phyloP scores from a whole-genome alignment of 2,888 invertebrate species.

The Tinea semifulvella region DNA sequence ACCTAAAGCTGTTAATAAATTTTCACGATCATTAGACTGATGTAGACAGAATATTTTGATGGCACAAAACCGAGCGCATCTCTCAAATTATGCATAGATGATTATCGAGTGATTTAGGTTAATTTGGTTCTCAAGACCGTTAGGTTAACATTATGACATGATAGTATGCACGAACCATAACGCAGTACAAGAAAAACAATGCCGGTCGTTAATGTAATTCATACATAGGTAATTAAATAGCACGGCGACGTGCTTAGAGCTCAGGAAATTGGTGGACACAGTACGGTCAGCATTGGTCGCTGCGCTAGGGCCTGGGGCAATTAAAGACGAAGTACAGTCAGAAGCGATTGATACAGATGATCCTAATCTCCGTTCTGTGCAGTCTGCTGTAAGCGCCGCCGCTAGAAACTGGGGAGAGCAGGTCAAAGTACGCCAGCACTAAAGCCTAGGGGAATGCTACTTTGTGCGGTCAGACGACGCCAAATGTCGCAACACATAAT shows the following conservation, averaged over 20 bases:
- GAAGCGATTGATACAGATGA: neutral
- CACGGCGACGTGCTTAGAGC: too few species aligned
- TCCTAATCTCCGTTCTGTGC: neutral
- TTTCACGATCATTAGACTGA: constrained; percentile 4
- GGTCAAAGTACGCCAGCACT: too few species aligned
- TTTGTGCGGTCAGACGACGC: neutral
- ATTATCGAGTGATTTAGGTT: constrained; percentile 10
- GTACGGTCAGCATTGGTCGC: neutral
- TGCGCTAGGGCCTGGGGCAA: neutral
- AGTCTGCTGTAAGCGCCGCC: neutral
- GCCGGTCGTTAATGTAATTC: neutral
- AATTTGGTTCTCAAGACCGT: constrained; percentile 10
- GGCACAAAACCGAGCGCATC: constrained; percentile 2
- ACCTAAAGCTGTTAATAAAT: neutral
- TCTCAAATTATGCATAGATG: constrained; percentile 5
- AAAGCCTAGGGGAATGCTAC: too few species aligned
- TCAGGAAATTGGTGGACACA: too few species aligned
- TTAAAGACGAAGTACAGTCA: neutral
- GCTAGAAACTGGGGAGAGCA: neutral
- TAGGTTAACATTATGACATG: constrained; percentile 9
- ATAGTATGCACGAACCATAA: constrained; percentile 9
- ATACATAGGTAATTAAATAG: neutral
- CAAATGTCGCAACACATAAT: constrained; percentile 52
- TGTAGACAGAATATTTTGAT: neutral
- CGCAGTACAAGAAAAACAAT: constrained; percentile 7